Evolutionary conservation across 1,140 invertebrate species (phyloP).

Genomic region (Drosophila prosaltans): DNA sequence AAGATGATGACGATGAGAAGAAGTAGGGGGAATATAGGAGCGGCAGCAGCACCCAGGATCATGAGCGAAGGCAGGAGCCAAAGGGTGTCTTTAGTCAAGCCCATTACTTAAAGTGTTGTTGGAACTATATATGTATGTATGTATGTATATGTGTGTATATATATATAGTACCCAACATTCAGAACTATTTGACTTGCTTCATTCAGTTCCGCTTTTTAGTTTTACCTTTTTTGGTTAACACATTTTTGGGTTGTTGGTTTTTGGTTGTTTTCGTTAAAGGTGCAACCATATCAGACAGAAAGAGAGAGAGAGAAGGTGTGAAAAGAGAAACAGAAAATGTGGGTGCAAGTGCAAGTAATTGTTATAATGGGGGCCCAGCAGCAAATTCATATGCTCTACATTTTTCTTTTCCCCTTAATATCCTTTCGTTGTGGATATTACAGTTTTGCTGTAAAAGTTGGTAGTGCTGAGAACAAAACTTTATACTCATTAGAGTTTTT

Average conservation of each 20-base stretch:
- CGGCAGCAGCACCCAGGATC: neutral
- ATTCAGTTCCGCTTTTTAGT: conserved; percentile 40
- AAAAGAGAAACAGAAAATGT: neutral
- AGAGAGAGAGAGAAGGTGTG: neutral
- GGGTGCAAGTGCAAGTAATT: conserved; percentile 52
- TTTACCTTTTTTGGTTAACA: conserved; percentile 35
- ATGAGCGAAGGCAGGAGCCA: conserved; percentile 15
- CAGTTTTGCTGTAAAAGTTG: neutral
- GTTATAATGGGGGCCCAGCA: conserved; percentile 49
- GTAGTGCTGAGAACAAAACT: neutral
- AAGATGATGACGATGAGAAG: conserved; percentile 10
- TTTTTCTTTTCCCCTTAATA: conserved; percentile 11
- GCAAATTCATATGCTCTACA: conserved; percentile 43
- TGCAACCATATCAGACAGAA: conserved; percentile 14
- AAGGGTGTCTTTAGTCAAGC: conserved; percentile 40
- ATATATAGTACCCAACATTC: conserved; percentile 60
- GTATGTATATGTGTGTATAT: neutral
- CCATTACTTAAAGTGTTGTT: conserved; percentile 73
- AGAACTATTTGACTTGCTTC: conserved; percentile 52
- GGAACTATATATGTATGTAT: conserved; percentile 8
- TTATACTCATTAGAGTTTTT: too few species aligned
- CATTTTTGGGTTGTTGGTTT: conserved; percentile 22
- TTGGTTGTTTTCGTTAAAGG: conserved; percentile 25
- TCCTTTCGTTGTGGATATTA: neutral
- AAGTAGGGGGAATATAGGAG: neutral